A percentile compares a stretch with the other conserved stretches of the same genome.
phyloP scores from a whole-genome alignment of 2,888 invertebrate species.

The Cerastis leucographa region DNA sequence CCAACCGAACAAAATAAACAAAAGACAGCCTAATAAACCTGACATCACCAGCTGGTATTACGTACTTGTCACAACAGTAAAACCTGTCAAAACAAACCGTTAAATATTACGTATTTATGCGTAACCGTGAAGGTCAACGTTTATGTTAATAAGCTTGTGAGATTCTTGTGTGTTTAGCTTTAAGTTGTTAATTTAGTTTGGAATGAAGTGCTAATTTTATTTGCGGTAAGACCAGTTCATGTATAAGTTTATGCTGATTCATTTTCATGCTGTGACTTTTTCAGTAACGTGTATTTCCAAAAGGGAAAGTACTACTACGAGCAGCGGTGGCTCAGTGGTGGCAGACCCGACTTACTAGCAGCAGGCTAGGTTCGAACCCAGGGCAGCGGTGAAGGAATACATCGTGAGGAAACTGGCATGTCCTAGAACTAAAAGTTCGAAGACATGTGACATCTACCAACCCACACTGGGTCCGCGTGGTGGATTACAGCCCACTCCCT shows the following conservation, averaged over 20 bases:
- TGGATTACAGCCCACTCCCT: no score
- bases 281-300: no score
- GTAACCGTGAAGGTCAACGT: constrained; percentile 46
- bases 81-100: constrained; percentile 37
- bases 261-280: not conserved
- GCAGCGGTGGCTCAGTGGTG: no score
- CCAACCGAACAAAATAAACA: not conserved
- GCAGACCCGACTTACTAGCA: no score
- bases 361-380: no score
- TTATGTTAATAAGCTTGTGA: constrained; percentile 22
- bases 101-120: constrained; percentile 33
- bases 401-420: no score
- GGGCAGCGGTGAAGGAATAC: no score
- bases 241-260: not conserved
- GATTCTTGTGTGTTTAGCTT: constrained; percentile 4
- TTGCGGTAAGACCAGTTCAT: not conserved
- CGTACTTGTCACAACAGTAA: constrained; percentile 14
- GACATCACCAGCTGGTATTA: not conserved
- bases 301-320: no score
- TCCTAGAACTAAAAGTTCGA: no score
- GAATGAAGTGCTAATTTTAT: not conserved
- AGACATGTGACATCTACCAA: no score
- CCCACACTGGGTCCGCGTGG: no score
- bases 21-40: not conserved
- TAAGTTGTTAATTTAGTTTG: constrained; percentile 9